Percentiles rank a stretch among this genome's conserved stretches.
Conservation (phyloP, 2,888 invertebrate species). For the Rotaria magnacalcarata region DNA sequence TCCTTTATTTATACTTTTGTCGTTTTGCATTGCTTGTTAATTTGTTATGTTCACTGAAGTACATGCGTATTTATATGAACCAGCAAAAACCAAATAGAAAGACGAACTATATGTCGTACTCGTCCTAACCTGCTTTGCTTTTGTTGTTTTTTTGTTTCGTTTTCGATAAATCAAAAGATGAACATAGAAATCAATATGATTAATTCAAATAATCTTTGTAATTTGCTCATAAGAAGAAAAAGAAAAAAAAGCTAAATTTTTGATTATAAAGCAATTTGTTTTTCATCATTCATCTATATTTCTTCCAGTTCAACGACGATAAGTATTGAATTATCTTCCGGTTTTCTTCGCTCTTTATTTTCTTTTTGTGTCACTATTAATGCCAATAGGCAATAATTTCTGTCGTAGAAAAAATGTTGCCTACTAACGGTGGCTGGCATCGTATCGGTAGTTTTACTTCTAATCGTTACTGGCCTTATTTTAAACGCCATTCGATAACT, state of each 20-base stretch:
- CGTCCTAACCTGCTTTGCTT: not conserved
- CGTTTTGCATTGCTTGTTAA: not conserved
- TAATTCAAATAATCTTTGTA: not conserved
- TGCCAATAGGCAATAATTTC: not conserved
- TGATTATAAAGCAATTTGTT: not conserved
- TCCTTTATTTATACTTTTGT: not conserved
- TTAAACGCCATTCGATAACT: constrained; percentile 11
- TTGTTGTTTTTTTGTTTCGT: not conserved
- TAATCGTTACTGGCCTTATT: not conserved
- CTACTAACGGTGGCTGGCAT: not conserved
- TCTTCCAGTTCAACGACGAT: not conserved
- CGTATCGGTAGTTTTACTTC: not conserved
- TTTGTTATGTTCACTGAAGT: constrained; percentile 6
- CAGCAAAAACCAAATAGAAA: not conserved
- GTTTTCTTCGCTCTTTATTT: not conserved
- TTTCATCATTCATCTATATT: not conserved
- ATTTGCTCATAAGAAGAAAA: not conserved
- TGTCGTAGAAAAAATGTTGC: constrained; percentile 13
- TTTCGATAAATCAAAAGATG: too few relatives aligned
- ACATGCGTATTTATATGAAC: not conserved
- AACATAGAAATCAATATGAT: not conserved
- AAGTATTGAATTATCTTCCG: not conserved
- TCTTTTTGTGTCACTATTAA: not conserved
- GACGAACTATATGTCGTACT: not conserved
- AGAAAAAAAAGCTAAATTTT: not conserved